A percentile compares a stretch with the other conserved stretches of the same genome.
phyloP scores from a whole-genome alignment of 1,140 invertebrate species.

The Ericerus pela region DNA sequence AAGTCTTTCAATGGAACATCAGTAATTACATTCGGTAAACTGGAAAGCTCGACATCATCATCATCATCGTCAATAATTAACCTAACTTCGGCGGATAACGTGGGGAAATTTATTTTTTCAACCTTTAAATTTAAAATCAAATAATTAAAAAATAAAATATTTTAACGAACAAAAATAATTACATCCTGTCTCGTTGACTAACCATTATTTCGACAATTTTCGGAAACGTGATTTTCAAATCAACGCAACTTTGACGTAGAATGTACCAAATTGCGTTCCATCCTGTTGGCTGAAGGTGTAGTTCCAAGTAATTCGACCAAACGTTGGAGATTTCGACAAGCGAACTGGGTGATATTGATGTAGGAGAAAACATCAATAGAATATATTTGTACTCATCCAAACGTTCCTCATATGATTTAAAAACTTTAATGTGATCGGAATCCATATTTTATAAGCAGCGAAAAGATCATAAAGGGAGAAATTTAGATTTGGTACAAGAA shows the following conservation, averaged over 20 bases:
- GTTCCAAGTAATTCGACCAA: conserved; percentile 4
- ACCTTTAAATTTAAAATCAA: not conserved
- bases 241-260: not conserved
- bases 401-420: not conserved
- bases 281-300: not conserved
- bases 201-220: not conserved
- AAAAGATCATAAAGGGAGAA: too few relatives aligned
- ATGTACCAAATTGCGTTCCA: not conserved
- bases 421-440: not conserved
- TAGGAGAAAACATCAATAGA: not conserved
- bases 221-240: not conserved
- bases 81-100: not conserved
- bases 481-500: too few relatives aligned
- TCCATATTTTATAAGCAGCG: not conserved
- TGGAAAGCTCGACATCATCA: not conserved
- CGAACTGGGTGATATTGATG: not conserved
- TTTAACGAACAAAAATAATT: not conserved
- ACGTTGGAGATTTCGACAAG: not conserved
- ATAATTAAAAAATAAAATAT: not conserved
- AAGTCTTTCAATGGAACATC: not conserved
- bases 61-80: not conserved
- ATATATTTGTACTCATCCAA: not conserved
- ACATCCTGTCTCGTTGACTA: not conserved
- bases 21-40: not conserved
- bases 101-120: not conserved